These are phyloP conservation scores for Tenrec ecaudatus DNA, from an alignment of 2,113 vertebrate species.

Conservation along the genomic window DNA sequence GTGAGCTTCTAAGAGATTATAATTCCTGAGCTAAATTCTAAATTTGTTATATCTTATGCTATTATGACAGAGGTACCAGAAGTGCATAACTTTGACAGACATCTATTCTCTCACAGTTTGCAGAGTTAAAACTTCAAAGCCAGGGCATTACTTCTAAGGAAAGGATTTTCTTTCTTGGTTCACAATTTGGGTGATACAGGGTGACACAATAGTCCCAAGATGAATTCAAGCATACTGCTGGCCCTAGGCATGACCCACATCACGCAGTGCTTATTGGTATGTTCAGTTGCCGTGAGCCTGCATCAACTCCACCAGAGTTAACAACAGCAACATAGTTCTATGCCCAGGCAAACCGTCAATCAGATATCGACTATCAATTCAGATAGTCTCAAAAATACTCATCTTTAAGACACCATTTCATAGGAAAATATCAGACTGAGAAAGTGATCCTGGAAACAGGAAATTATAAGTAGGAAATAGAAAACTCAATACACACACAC, in stretches of 20 bases:
- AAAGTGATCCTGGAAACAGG: background rate
- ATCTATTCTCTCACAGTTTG: too few species aligned
- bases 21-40: background rate
- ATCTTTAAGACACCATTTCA: background rate
- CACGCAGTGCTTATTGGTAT: background rate
- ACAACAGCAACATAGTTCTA: background rate
- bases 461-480: background rate
- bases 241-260: background rate
- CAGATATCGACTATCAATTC: conserved; percentile 29
- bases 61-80: too few species aligned
- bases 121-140: too few species aligned
- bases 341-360: background rate
- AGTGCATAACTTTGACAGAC: too few species aligned
- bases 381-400: conserved; percentile 32
- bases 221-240: background rate
- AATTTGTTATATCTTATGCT: background rate
- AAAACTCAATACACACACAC: background rate
- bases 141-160: too few species aligned
- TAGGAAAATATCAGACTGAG: background rate
- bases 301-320: background rate
- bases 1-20: background rate
- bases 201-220: background rate
- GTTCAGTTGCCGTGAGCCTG: background rate
- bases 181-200: too few species aligned
- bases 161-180: too few species aligned